Evolutionary conservation across 1,140 invertebrate genomes (phyloP).

Genomic region (Drosophila simulans): DNA sequence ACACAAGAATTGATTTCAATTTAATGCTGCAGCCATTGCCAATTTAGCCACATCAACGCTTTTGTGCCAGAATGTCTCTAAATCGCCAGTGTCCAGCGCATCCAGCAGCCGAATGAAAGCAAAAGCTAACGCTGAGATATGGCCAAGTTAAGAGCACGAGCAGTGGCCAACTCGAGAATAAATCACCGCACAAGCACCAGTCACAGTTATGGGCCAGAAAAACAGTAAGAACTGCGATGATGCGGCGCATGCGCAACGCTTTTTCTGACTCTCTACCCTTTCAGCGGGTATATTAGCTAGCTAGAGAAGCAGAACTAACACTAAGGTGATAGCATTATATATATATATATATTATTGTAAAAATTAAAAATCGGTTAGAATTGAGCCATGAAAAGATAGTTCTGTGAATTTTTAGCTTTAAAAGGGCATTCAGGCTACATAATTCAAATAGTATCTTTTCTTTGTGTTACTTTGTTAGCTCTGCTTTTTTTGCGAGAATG

Average conservation of each 20-base stretch:
- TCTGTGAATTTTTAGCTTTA: too few relatives aligned
- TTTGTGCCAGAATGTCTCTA: constrained; percentile 62
- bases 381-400: too few relatives aligned
- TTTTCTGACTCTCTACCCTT: constrained; percentile 11
- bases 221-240: constrained; percentile 26
- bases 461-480: constrained; percentile 26
- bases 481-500: constrained; percentile 39
- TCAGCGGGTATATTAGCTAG: neutral
- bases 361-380: too few relatives aligned
- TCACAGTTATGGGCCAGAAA: constrained; percentile 52
- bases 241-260: constrained; percentile 58
- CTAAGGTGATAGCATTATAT: too few relatives aligned
- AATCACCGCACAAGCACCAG: constrained; percentile 45
- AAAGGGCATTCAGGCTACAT: too few relatives aligned
- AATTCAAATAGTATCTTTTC: neutral
- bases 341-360: too few relatives aligned
- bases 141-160: constrained; percentile 27
- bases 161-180: constrained; percentile 30
- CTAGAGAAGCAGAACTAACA: too few relatives aligned
- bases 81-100: constrained; percentile 59
- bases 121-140: constrained; percentile 7
- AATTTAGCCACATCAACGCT: constrained; percentile 78
- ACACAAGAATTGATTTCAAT: constrained; percentile 71
- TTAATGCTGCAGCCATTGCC: constrained; percentile 51
- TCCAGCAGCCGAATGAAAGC: constrained; percentile 51